Evolutionary conservation across 1,140 invertebrate species (phyloP), one percentile per base, ranked within the genome.

Genomic region (Lycorma delicatula): DNA sequence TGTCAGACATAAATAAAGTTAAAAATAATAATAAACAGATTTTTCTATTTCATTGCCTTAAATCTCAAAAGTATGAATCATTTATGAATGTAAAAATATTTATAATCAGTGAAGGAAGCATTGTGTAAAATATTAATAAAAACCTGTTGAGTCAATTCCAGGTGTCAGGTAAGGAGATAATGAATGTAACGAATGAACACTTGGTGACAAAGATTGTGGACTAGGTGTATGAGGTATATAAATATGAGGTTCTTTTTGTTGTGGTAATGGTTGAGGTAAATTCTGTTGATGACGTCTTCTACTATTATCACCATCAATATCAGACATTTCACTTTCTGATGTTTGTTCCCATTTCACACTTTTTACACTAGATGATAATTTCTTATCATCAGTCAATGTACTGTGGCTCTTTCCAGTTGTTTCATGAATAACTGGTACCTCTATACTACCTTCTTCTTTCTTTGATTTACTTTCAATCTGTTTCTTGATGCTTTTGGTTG

Each of bases 391-490:
- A 66, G 18, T 64, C 66, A 31, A 61, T 53, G 58, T 67, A 66
- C 20, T 67, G 61, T 7, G 65, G 65, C 50, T 64, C 57, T 54
- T 61, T 58, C 60, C 49, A 28, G 68, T 70, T 49, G 65, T 69
- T 54, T 83, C 81, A 63, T 83, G 81, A 38, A 80, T 76, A 12
- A 83, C 79, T 0, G 81, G 81, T 54, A 83, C 75, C 50, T 81
- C 76, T 48, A 83, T 80, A 59, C 80, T 77, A 26, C 68, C 72
- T 25, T 74, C 75, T 52, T 76, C 68, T 66, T 75, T 73, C 23
- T 53, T 55, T 2, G 67, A 67, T 34, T 64, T 63, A 26, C 4
- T 48, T 23, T 27, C 49, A 31, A 55, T 57, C 27, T 49, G 25
- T n/a, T 54, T 54, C 20, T 31, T 48, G 6, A 29, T 26, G 1